phyloP scores from a whole-genome alignment of 2,113 vertebrate species.

The Orthochromis malagaraziensis region DNA sequence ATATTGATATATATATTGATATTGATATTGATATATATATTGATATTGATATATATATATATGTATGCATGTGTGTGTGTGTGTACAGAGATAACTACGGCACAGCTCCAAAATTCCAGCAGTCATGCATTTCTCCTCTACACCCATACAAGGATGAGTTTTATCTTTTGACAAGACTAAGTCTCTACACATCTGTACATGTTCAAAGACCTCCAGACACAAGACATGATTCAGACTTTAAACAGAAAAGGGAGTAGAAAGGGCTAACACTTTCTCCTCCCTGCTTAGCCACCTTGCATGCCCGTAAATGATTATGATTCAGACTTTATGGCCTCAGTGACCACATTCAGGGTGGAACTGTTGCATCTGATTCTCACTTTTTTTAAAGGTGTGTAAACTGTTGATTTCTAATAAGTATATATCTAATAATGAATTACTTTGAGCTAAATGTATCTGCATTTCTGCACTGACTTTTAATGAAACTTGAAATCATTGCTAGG shows the following conservation, averaged over 20 bases:
- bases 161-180: background rate
- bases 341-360: background rate
- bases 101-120: background rate
- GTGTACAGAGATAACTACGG: background rate
- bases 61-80: rapidly evolving
- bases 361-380: background rate
- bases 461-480: background rate
- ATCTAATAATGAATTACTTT: background rate
- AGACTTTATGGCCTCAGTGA: background rate
- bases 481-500: background rate
- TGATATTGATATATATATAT: rapidly evolving
- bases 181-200: background rate
- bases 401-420: background rate
- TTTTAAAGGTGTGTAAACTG: background rate
- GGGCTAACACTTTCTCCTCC: background rate
- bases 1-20: too few relatives aligned
- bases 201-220: background rate
- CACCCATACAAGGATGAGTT: background rate
- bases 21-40: background rate
- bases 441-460: background rate
- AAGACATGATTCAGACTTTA: background rate
- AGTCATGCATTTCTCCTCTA: background rate
- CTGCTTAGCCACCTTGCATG: background rate
- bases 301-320: background rate
- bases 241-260: background rate